Percentiles rank a stretch among this genome's conserved stretches.
phyloP scores from a whole-genome alignment of 2,113 vertebrate genomes.

The Paramisgurnus dabryanus region DNA sequence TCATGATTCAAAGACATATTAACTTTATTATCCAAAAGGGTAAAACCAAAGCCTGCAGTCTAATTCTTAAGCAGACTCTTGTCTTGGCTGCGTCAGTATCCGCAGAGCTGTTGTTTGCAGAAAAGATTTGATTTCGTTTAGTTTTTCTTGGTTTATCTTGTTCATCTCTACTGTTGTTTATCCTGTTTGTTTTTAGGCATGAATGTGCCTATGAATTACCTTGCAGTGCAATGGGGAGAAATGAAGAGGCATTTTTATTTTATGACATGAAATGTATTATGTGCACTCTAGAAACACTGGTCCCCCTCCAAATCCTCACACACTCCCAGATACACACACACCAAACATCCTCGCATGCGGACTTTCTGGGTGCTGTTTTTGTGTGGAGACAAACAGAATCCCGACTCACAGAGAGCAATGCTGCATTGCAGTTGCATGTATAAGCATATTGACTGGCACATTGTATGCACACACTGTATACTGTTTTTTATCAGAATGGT shows the following conservation, averaged over 20 bases:
- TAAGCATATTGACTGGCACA: neutral
- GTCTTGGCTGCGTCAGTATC: constrained; percentile 5
- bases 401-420: neutral
- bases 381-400: neutral
- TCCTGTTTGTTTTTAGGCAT: neutral
- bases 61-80: neutral
- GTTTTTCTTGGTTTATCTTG: neutral
- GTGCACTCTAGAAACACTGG: constrained; percentile 13
- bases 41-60: constrained; percentile 18
- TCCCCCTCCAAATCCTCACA: constrained; percentile 8
- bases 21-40: constrained; percentile 23
- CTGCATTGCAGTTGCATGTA: constrained; percentile 17
- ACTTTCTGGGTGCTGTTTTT: constrained; percentile 10
- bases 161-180: neutral
- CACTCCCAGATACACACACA: neutral
- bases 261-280: constrained; percentile 32
- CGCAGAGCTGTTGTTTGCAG: constrained; percentile 11
- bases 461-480: no score
- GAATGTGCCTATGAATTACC: constrained; percentile 27
- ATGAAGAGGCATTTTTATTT: constrained; percentile 24
- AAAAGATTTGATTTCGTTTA: constrained; percentile 20
- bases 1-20: constrained; percentile 1
- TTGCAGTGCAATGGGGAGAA: constrained; percentile 18
- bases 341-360: neutral
- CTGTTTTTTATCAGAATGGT: neutral